Conservation (phyloP, 2,888 invertebrate genomes). For the Drosophila phalerata region DNA sequence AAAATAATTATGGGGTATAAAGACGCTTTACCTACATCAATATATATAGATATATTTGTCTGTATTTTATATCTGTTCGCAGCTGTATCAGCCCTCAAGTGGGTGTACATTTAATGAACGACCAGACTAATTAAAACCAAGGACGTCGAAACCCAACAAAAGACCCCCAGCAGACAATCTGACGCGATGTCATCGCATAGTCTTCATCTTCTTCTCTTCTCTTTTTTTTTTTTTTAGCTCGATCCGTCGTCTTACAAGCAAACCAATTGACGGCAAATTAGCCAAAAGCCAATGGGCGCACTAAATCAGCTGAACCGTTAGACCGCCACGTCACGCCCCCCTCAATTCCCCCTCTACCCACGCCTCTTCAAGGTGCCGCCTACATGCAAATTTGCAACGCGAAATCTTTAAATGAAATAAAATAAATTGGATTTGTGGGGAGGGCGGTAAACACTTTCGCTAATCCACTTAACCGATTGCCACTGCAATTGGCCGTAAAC, state of each 20-base stretch:
- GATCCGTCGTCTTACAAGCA: constrained; percentile 62
- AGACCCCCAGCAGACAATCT: constrained; percentile 71
- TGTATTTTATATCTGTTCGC: background rate
- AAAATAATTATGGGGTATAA: background rate
- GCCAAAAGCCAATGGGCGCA: constrained; percentile 68
- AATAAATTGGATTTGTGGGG: constrained; percentile 72
- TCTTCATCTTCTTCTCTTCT: constrained; percentile 10
- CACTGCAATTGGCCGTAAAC: constrained; percentile 47
- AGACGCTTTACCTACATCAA: background rate
- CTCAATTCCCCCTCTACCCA: background rate
- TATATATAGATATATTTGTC: background rate
- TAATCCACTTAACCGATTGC: constrained; percentile 70
- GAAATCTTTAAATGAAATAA: constrained; percentile 53
- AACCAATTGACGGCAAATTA: constrained; percentile 74
- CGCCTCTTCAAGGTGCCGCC: constrained; percentile 37
- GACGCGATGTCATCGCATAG: constrained; percentile 41
- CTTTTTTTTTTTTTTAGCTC: constrained; percentile 5
- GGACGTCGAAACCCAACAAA: constrained; percentile 77
- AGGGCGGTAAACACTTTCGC: constrained; percentile 66
- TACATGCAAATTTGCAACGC: constrained; percentile 45
- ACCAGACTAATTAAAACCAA: constrained; percentile 72
- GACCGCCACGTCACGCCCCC: constrained; percentile 1
- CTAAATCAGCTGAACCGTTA: constrained; percentile 63
- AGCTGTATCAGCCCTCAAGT: constrained; percentile 43
- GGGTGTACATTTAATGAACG: constrained; percentile 56